Evolutionary conservation across 2,888 invertebrate species (phyloP), one percentile per base, ranked within the genome.

Genomic region (Uropetala carovei): DNA sequence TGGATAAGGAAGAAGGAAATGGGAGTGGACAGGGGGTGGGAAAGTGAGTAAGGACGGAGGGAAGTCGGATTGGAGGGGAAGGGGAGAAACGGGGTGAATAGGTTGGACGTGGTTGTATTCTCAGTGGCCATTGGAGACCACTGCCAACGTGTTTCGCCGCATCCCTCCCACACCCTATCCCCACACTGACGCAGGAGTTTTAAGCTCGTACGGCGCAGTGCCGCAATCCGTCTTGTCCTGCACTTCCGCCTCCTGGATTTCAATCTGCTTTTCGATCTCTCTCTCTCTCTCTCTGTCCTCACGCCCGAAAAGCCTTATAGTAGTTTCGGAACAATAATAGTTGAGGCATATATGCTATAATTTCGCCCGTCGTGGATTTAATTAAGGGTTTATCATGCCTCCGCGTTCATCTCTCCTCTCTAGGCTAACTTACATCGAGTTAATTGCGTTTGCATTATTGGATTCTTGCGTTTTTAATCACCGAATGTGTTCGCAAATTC

Each of bases 91-190:
- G 85, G 2, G 59, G 22, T 27, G 59, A 14, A 68, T 68, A 68
- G 68, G 68, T 22, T 68, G 85, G 59, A 86, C 86, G 86, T 60
- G 86, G 86, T 60, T 86, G 86, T 60, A 86, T 60, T 60, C 86
- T 18, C 85, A 58, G 57, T 14, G 57, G 84, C 43, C 59, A 27
- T 22, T 58, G 57, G 85, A 86, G 86, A 86, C 16, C 59, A 86
- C 30, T 59, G 85, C 85, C 58, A 58, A 85, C 85, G 85, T 85
- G 85, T 85, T 85, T 22, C 57, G 58, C 68, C 68, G 68, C 68
- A 68, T 68, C 68, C 64, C 13, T 43, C 11, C 16, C 64, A 64
- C 64, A 64, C 16, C 75, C 9, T 5, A 1, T 11, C n/a, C 75
- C 75, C 43, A 43, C 43, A 22, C 75, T 75, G 75, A 75, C 75